phyloP scores from a whole-genome alignment of 1,140 invertebrate genomes.

The Dufourea novaeangliae region DNA sequence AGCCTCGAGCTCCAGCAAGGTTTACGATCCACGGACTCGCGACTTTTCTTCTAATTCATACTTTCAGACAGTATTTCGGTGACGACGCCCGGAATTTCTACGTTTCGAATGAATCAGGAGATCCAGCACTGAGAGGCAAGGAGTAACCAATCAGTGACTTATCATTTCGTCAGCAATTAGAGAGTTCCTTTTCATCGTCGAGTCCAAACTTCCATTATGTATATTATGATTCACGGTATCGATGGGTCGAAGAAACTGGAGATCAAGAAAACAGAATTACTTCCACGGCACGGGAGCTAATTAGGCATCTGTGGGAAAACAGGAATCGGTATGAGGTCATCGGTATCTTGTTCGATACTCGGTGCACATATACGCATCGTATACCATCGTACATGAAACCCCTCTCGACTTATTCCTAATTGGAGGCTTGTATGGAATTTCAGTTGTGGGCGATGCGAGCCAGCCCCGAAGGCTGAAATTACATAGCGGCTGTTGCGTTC shows the following conservation, averaged over 20 bases:
- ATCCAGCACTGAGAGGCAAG: too few species aligned
- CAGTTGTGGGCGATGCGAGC: slow-evolving; percentile 54
- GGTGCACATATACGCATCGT: slow-evolving; percentile 26
- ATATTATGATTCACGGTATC: background rate
- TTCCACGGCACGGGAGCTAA: too few species aligned
- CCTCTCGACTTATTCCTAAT: slow-evolving; percentile 64
- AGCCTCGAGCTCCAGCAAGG: background rate
- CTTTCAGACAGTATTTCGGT: background rate
- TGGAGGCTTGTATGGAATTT: slow-evolving; percentile 67
- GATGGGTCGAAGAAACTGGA: background rate
- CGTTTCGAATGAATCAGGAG: background rate
- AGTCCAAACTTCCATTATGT: background rate
- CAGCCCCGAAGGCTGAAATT: slow-evolving; percentile 59
- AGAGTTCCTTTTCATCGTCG: background rate
- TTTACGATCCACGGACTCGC: background rate
- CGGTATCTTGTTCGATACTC: background rate
- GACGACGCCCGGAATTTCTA: background rate
- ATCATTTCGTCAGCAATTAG: too few species aligned
- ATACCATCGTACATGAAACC: slow-evolving; percentile 26
- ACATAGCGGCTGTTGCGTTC: slow-evolving; percentile 62
- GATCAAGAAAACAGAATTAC: background rate
- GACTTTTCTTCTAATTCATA: slow-evolving; percentile 4
- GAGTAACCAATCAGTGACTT: too few species aligned
- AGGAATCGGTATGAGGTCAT: background rate
- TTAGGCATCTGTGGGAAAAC: too few species aligned